Evolutionary conservation across 2,797 vertebrate species (phyloP), one percentile per base, ranked within the genome.

Genomic region (Semotilus atromaculatus): DNA sequence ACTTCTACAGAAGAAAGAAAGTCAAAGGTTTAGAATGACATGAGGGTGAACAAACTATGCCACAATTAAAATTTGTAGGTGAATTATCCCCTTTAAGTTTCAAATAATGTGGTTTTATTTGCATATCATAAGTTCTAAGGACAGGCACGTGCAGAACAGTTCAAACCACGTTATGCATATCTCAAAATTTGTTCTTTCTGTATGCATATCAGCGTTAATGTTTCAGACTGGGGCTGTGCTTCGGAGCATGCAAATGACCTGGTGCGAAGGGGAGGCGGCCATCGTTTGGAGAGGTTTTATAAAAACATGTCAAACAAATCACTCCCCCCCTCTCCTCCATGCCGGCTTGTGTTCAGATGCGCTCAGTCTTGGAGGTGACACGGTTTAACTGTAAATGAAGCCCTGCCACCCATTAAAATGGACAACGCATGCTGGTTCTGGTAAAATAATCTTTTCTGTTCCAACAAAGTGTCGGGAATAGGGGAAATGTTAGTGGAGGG

Each of bases 361-460:
- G 85, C 77, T 86, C 81, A 74, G 74, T 89, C 87, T 89, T 72
- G 68, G 81, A 89, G 88, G 88, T 81, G 81, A 88, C 86, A 88
- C 85, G 83, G 84, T 88, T 85, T 53, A 83, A 92, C 91, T 91
- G 88, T 82, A 88, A 89, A 92, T 90, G 71, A 89, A 88, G 85
- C 55, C 72, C 71, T 84, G 77, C 58, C 81, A 75, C 90, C 40
- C 53, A 91, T 90, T 88, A 88, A 84, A 81, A 86, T 90, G 87
- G 85, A 81, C 51, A 74, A 78, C 82, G 60, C 84, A 89, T 62
- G 36, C 81, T 73, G 73, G 73, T 82, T 88, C 72, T 62, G 76
- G 34, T 85, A 83, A 81, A 88, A 89, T 45, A 76, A 76, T 76
- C 23, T 55, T 83, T 86, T 87, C 73, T 76, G 71, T 86, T 85